Percentiles rank a stretch among this genome's conserved stretches.
These are phyloP conservation scores for Abramis brama DNA, from an alignment of 2,113 vertebrate species.

Conservation along the genomic window DNA sequence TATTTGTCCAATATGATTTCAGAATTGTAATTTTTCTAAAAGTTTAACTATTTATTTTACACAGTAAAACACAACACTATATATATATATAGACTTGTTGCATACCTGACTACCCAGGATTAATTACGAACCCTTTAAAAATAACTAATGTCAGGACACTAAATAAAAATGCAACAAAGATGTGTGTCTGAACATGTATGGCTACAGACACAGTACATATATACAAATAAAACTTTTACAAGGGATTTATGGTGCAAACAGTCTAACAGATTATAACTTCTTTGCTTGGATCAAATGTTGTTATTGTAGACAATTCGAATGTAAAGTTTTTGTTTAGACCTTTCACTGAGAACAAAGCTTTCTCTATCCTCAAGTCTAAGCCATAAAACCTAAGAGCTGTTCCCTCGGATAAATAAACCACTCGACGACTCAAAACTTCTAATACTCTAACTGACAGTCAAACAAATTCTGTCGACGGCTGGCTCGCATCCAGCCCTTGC, in stretches of 20 bases:
- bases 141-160: not conserved
- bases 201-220: too few species aligned
- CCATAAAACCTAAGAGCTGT: slow-evolving; percentile 8
- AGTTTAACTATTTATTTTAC: not conserved
- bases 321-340: not conserved
- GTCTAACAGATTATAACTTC: not conserved
- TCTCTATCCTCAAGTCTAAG: slow-evolving; percentile 21
- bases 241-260: not conserved
- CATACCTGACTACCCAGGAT: not conserved
- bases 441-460: slow-evolving; percentile 31
- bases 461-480: slow-evolving; percentile 1
- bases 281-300: not conserved
- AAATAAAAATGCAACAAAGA: too few species aligned
- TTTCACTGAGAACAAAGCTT: slow-evolving; percentile 3
- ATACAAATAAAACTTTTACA: not conserved
- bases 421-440: slow-evolving; percentile 18
- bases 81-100: too few species aligned
- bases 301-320: not conserved
- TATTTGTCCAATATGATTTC: not conserved
- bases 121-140: not conserved
- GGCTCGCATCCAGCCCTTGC: not conserved
- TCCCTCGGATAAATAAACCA: slow-evolving; percentile 9
- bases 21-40: not conserved
- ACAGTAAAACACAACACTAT: not conserved
- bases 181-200: too few species aligned